phyloP scores from a whole-genome alignment of 2,888 invertebrate genomes.

The Phytoseiulus persimilis region DNA sequence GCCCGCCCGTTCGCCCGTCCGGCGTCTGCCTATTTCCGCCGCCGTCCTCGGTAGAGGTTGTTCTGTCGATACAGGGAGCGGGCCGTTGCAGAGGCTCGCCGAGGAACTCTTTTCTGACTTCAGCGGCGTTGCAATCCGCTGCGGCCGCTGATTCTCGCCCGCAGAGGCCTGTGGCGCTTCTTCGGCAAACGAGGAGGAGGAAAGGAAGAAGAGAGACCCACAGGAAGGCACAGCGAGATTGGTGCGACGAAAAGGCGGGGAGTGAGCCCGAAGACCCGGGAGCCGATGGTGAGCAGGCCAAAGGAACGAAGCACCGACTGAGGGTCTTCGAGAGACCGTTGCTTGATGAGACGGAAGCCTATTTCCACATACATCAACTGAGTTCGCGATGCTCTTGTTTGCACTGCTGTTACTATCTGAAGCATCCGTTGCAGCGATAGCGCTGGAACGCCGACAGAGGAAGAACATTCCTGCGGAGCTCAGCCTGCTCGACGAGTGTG shows the following conservation, averaged over 20 bases:
- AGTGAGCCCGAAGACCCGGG: background rate
- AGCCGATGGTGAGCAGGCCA: background rate
- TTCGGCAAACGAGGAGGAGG: background rate
- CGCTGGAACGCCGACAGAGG: no score
- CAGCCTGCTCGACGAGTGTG: no score
- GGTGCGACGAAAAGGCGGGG: background rate
- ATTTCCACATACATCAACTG: conserved; percentile 27
- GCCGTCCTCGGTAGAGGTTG: background rate
- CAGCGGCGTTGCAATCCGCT: background rate
- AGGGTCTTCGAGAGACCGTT: background rate
- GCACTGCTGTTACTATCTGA: background rate
- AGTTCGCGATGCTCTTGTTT: background rate
- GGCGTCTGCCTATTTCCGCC: background rate
- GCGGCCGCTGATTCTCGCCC: background rate
- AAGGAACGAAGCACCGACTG: background rate
- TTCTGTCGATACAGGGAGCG: background rate
- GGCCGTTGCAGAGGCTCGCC: background rate
- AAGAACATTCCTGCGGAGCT: no score
- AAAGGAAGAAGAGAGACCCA: background rate
- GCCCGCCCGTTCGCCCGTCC: no score
- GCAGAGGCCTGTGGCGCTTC: background rate
- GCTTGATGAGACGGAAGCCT: conserved; percentile 36
- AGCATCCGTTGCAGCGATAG: background rate
- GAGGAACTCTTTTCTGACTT: background rate
- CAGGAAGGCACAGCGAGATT: background rate